These are phyloP conservation scores for Liasis olivaceus DNA, from an alignment of 2,797 vertebrate genomes.

Conservation along the genomic window DNA sequence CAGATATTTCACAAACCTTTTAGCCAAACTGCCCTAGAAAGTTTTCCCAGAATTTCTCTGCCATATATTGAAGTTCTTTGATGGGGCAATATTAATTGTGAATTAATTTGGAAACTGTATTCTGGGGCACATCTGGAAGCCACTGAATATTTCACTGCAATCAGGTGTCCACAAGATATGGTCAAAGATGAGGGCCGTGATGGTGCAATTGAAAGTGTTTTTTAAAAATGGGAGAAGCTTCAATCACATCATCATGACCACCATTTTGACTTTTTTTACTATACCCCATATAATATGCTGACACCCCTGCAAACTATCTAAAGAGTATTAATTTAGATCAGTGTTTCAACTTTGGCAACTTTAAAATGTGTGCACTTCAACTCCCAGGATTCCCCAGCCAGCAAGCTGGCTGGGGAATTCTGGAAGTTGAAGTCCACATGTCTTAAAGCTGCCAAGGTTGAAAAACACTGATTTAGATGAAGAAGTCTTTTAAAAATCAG, in stretches of 20 bases:
- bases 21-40: too few relatives aligned
- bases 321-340: neutral
- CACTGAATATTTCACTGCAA: neutral
- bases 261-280: neutral
- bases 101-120: neutral
- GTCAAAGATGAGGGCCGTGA: neutral
- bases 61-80: neutral
- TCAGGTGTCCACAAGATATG: neutral
- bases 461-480: neutral
- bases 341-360: too few relatives aligned
- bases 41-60: neutral
- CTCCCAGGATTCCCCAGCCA: too few relatives aligned
- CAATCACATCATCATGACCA: neutral
- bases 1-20: neutral
- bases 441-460: too few relatives aligned
- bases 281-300: neutral
- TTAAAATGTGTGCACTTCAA: too few relatives aligned
- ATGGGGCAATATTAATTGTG: neutral
- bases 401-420: too few relatives aligned
- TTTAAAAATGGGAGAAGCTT: neutral
- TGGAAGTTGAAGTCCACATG: too few relatives aligned
- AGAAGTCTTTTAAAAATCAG: neutral
- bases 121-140: neutral
- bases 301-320: neutral
- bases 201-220: neutral